These are phyloP conservation scores for Dolichoris vasculosae DNA, from an alignment of 1,140 invertebrate species.

Conservation along the genomic window DNA sequence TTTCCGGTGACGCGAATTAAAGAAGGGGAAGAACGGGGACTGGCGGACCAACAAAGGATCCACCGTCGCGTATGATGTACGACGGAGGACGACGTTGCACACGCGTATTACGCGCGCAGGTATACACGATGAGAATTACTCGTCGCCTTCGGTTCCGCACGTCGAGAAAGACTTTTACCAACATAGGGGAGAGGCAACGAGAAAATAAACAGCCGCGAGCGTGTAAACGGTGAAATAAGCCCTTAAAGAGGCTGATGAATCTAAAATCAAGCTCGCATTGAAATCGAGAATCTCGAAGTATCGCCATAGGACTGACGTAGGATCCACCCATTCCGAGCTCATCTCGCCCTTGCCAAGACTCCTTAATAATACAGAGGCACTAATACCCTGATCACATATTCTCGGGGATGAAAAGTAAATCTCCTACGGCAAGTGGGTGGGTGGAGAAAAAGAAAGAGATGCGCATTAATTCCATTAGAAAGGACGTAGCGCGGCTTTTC, in stretches of 20 bases:
- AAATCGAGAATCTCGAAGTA: conserved; percentile 64
- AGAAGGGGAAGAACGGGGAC: conserved; percentile 18
- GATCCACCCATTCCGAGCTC: conserved; percentile 41
- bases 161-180: neutral
- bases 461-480: conserved; percentile 71
- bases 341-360: conserved; percentile 42
- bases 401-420: conserved; percentile 71
- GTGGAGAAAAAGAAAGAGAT: conserved; percentile 38
- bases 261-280: conserved; percentile 73
- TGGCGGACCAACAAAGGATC: neutral
- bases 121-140: conserved; percentile 28
- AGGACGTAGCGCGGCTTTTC: conserved; percentile 32
- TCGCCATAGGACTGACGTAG: conserved; percentile 65
- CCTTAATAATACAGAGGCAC: conserved; percentile 73
- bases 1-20: conserved; percentile 41
- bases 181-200: conserved; percentile 3
- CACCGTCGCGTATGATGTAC: neutral
- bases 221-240: conserved; percentile 72
- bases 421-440: conserved; percentile 43
- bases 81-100: neutral
- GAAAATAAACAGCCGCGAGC: conserved; percentile 71
- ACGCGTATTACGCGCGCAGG: neutral
- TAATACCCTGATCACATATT: conserved; percentile 76
- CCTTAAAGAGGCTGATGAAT: conserved; percentile 75
- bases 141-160: neutral